Evolutionary conservation across 2,113 vertebrate species (phyloP).

Genomic region (Myocastor coypus): DNA sequence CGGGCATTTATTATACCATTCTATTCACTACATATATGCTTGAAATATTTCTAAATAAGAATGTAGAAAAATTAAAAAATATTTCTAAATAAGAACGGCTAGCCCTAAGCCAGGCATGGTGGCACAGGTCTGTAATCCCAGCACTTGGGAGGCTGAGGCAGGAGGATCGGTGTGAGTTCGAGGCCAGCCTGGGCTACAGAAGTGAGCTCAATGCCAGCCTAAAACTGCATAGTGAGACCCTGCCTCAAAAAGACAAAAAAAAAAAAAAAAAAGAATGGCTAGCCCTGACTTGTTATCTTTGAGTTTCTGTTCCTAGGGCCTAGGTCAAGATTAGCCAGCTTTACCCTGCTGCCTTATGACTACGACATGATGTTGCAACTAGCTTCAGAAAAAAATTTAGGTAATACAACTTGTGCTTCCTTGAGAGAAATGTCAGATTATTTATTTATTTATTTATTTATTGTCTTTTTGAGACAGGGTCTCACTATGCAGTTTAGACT

Average conservation of each 20-base stretch:
- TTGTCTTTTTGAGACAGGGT: too few relatives aligned
- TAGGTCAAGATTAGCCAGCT: neutral
- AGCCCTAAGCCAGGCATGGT: too few relatives aligned
- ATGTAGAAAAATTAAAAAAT: neutral
- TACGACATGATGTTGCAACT: neutral
- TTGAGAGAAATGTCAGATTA: neutral
- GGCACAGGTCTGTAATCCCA: too few relatives aligned
- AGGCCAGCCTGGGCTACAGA: too few relatives aligned
- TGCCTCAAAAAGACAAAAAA: too few relatives aligned
- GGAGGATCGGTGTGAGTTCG: too few relatives aligned
- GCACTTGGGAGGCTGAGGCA: too few relatives aligned
- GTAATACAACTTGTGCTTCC: neutral
- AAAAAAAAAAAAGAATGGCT: neutral
- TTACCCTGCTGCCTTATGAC: neutral
- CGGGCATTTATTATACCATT: neutral
- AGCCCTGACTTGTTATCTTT: neutral
- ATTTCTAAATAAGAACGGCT: neutral
- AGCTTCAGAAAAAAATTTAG: neutral
- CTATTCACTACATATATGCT: neutral
- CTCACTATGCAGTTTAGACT: too few relatives aligned
- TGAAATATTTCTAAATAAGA: slow-evolving; percentile 1
- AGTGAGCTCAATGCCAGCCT: too few relatives aligned
- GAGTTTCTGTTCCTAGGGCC: neutral
- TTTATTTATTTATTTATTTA: too few relatives aligned
- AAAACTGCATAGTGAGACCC: too few relatives aligned